A percentile compares a stretch with the other conserved stretches of the same genome.
Conservation (phyloP, 1,140 invertebrate genomes). For the Schlechtendalia chinensis region DNA sequence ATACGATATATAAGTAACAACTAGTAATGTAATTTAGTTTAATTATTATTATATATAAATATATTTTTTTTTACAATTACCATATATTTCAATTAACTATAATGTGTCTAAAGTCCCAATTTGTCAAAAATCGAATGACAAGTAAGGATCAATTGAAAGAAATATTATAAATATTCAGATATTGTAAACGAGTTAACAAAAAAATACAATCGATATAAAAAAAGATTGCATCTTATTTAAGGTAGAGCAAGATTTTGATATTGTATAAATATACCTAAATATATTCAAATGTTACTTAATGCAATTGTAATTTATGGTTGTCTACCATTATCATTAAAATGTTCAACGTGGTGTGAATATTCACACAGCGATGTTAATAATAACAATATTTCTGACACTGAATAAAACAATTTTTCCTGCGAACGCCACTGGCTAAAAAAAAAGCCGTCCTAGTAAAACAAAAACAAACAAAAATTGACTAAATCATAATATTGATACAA, state of each 20-base stretch:
- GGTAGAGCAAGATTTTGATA: constrained; percentile 17
- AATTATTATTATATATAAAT: not conserved
- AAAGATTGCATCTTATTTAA: constrained; percentile 26
- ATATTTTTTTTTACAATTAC: constrained; percentile 26
- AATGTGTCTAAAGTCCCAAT: constrained; percentile 29
- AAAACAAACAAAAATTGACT: too few species aligned
- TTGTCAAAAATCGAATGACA: constrained; percentile 24
- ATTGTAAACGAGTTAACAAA: constrained; percentile 24
- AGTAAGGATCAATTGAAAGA: constrained; percentile 3
- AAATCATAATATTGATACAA: constrained; percentile 47
- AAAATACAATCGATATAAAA: constrained; percentile 26
- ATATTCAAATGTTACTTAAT: constrained; percentile 21
- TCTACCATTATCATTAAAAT: constrained; percentile 22
- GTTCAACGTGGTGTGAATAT: constrained; percentile 16
- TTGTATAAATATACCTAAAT: constrained; percentile 20
- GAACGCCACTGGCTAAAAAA: constrained; percentile 45
- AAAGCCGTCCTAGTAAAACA: constrained; percentile 37
- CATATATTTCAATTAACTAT: constrained; percentile 28
- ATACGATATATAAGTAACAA: constrained; percentile 34
- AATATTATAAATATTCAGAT: constrained; percentile 23
- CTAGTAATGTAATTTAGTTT: constrained; percentile 37
- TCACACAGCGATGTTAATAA: not conserved
- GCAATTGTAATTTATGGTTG: not conserved
- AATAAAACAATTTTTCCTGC: constrained; percentile 23
- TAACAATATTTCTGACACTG: constrained; percentile 23